These are phyloP conservation scores for Siniperca chuatsi DNA, from an alignment of 2,113 vertebrate species.

Conservation along the genomic window DNA sequence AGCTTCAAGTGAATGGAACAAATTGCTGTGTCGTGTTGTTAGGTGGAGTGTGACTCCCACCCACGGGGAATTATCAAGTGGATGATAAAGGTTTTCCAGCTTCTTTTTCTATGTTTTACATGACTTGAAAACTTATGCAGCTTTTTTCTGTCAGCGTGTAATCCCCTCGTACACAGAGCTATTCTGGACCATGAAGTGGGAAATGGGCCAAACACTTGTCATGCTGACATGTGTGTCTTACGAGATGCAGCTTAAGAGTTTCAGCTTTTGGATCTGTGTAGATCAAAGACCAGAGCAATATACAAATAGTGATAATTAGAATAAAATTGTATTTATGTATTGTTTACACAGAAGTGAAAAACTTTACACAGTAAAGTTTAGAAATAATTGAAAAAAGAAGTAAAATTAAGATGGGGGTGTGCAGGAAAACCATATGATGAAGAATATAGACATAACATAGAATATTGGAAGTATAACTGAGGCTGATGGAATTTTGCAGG, in stretches of 20 bases:
- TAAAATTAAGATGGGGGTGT: background rate
- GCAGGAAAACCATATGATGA: background rate
- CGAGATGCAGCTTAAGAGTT: background rate
- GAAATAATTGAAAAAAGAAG: background rate
- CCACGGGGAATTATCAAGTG: slow-evolving; percentile 22
- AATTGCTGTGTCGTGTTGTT: slow-evolving; percentile 13
- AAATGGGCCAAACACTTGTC: background rate
- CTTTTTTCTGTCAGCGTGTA: slow-evolving; percentile 5
- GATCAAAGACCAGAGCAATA: background rate
- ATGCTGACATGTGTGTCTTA: background rate
- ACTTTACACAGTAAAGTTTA: background rate
- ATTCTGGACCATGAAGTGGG: background rate
- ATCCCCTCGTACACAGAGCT: background rate
- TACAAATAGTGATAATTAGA: background rate
- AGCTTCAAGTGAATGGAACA: slow-evolving; percentile 29
- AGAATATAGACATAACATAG: background rate
- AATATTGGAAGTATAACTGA: background rate
- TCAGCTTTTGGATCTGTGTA: background rate
- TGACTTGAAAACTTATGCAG: slow-evolving; percentile 24
- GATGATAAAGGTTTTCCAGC: slow-evolving; percentile 18
- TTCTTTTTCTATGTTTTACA: slow-evolving; percentile 23
- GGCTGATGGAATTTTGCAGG: background rate
- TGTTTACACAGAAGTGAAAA: background rate
- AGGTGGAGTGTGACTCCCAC: slow-evolving; percentile 37
- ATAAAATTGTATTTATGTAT: background rate